Percentiles rank a stretch among this genome's conserved stretches.
Conservation (phyloP, 2,797 vertebrate species). For the Avahi laniger region DNA sequence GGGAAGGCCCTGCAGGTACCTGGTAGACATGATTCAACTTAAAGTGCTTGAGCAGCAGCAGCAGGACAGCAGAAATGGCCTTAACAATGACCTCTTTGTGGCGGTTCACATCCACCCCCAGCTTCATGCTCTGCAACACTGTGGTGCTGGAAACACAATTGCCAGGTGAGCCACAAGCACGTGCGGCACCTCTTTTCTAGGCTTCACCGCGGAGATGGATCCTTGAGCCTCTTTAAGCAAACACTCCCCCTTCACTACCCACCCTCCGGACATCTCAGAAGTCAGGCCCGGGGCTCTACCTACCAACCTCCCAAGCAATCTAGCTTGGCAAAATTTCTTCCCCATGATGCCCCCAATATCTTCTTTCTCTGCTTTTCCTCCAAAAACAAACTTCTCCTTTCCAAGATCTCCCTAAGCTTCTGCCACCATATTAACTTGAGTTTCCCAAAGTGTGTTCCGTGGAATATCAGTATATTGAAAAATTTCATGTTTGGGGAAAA, state of each 20-base stretch:
- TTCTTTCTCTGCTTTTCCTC: neutral
- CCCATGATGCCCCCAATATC: neutral
- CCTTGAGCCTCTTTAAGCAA: neutral
- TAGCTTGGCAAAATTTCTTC: neutral
- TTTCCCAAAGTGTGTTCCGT: neutral
- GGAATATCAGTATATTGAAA: neutral
- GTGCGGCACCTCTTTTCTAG: neutral
- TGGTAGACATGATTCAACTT: slow-evolving; percentile 99
- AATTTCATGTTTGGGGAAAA: neutral
- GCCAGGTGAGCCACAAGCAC: neutral
- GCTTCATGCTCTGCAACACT: slow-evolving; percentile 98
- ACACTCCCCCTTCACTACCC: neutral
- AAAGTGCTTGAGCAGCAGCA: slow-evolving; percentile 98
- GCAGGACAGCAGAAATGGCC: slow-evolving; percentile 96
- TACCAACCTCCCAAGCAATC: neutral
- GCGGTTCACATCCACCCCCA: slow-evolving; percentile 98
- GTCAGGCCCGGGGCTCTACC: neutral
- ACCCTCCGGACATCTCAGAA: neutral
- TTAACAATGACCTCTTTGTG: slow-evolving; percentile 99
- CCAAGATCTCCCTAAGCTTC: neutral
- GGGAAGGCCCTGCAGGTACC: slow-evolving; percentile 82
- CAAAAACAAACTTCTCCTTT: slow-evolving; percentile 6
- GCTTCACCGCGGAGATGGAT: neutral
- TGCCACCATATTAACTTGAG: neutral
- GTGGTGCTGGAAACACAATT: slow-evolving; percentile 89